These are phyloP conservation scores for Cheilosia urbana DNA, from an alignment of 2,888 invertebrate species.

Conservation along the genomic window DNA sequence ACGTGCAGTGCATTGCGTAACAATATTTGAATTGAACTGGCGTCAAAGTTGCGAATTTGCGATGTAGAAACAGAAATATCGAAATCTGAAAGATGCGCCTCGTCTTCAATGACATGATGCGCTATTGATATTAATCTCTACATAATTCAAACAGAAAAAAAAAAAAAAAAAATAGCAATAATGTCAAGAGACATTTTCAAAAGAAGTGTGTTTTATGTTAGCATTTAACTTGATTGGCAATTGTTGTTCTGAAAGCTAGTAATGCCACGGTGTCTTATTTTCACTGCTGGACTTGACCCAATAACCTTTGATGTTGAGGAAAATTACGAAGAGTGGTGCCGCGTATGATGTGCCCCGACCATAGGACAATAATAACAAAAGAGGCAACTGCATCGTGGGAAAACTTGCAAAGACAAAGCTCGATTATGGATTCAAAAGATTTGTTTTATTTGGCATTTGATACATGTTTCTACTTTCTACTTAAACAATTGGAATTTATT, in stretches of 20 bases:
- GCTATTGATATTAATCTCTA: no score
- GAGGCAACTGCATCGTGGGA: neutral
- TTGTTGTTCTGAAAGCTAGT: conserved; percentile 5
- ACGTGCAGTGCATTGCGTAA: neutral
- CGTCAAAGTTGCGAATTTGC: conserved; percentile 3
- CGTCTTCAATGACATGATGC: no score
- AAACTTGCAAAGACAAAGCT: neutral
- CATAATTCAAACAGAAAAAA: no score
- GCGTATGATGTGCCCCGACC: conserved; percentile 1
- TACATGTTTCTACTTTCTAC: conserved; percentile 19
- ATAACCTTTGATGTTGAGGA: conserved; percentile 33
- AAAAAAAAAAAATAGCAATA: no score
- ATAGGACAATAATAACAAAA: conserved; percentile 9
- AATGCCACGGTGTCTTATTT: neutral
- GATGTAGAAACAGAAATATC: neutral
- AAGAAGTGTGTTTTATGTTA: neutral
- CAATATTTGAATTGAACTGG: neutral
- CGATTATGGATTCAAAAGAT: neutral
- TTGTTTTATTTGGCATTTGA: conserved; percentile 45
- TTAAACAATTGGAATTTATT: neutral
- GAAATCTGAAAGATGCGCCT: no score
- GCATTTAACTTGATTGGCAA: neutral
- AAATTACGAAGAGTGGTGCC: neutral
- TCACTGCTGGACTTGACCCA: conserved; percentile 27
- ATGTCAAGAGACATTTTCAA: no score